Base-by-base conservation (phyloP, 1,140 invertebrate species). In the Megathymus violae region DNA sequence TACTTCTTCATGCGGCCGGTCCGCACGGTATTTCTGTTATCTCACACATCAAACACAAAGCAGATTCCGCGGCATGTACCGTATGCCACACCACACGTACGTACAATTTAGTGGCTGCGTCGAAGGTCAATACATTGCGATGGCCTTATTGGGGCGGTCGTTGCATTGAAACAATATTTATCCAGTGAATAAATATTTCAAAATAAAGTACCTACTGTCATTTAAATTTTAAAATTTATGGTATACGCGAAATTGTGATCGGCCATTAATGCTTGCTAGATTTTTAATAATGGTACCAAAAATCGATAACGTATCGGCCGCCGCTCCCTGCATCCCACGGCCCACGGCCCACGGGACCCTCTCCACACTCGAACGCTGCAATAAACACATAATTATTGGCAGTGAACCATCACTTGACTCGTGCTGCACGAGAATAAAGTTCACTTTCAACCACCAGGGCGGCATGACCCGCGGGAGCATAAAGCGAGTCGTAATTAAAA, bases 331-430 rank as follows among this genome's bases (percentile, higher is more conserved):
- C 38, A 19, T 54, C 40, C 47, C 38, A 59, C n/a, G n/a, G n/a
- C n/a, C n/a, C n/a, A 41, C 64, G 56, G 60, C 59, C 60, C 46
- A 54, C 22, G 52, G 62, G 66, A 75, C 70, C 69, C 58, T 65
- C 66, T 46, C 51, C 62, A 60, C 63, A 63, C 68, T 67, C 62
- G 63, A 69, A 72, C 58, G 43, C 59, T 62, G 52, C 68, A 71
- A 78, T 75, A 76, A 78, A 73, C 76, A 78, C 72, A 63, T 74
- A 67, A 71, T 75, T 73, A 71, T 66, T 56, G 41, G 38, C 17
- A 41, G n/a, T 11, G 31, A 41, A 9, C 4, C 10, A 22, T 22
- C 48, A 46, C 16, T 44, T 15, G 2, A 6, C 43, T 54, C 48
- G 52, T 38, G 66, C 48, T 66, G 58, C 17, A 69, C 27, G 58